Percentiles rank a stretch among this genome's conserved stretches.
phyloP scores from a whole-genome alignment of 2,888 invertebrate genomes.

The Neria commutata region DNA sequence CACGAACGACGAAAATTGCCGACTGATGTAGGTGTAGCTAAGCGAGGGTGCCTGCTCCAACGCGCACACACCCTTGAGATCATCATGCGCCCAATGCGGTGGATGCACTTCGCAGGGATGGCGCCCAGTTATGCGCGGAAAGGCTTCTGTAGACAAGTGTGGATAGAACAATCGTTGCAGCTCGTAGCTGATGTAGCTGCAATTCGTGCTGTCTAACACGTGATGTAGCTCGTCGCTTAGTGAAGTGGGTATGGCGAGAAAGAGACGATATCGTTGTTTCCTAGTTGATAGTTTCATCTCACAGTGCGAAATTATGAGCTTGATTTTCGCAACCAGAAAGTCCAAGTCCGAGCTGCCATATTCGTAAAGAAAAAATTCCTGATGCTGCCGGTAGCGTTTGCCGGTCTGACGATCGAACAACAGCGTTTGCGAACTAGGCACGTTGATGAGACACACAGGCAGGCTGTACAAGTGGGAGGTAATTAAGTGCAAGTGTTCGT shows the following conservation, averaged over 20 bases:
- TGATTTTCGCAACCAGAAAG: conserved; percentile 66
- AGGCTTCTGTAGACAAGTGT: conserved; percentile 77
- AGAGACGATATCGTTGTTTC: conserved; percentile 68
- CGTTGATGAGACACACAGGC: conserved; percentile 74
- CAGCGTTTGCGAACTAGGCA: conserved; percentile 69
- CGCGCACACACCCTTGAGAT: conserved; percentile 51
- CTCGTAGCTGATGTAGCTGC: conserved; percentile 61
- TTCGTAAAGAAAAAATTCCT: conserved; percentile 74
- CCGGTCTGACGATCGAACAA: conserved; percentile 67
- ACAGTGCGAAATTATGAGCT: conserved; percentile 66
- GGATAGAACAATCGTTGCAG: conserved; percentile 72
- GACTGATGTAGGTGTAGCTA: conserved; percentile 45
- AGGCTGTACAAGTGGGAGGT: conserved; percentile 80
- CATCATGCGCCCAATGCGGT: conserved; percentile 48
- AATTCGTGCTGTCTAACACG: conserved; percentile 49
- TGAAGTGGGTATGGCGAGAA: conserved; percentile 75
- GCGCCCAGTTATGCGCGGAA: conserved; percentile 67
- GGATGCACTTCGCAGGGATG: conserved; percentile 59
- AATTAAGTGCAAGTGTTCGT: conserved; percentile 70
- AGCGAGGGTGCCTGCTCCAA: conserved; percentile 42
- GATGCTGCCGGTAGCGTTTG: conserved; percentile 69
- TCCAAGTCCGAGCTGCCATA: conserved; percentile 70
- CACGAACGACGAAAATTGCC: conserved; percentile 59
- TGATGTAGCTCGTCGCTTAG: conserved; percentile 66
- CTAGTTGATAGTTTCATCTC: conserved; percentile 66